These are phyloP conservation scores for Diplolepis rosae DNA, from an alignment of 2,888 invertebrate genomes.

Conservation along the genomic window DNA sequence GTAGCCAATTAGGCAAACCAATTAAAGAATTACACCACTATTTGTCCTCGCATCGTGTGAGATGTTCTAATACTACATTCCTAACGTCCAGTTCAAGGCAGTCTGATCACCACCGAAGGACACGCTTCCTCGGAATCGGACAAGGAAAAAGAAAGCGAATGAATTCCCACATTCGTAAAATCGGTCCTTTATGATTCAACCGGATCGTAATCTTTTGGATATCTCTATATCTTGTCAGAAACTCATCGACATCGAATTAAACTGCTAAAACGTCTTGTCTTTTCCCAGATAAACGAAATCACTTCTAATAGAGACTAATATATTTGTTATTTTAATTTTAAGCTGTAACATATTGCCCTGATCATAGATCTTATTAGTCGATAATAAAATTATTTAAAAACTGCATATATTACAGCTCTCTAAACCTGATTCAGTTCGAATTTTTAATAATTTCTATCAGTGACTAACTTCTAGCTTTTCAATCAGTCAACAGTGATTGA, in stretches of 20 bases:
- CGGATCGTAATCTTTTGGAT: slow-evolving; percentile 66
- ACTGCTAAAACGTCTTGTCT: slow-evolving; percentile 15
- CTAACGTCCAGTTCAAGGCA: slow-evolving; percentile 40
- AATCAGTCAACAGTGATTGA: too few species aligned
- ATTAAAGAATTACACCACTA: slow-evolving; percentile 67
- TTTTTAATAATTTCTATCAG: too few species aligned
- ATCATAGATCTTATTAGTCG: not conserved
- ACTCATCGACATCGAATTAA: slow-evolving; percentile 44
- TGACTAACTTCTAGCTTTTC: too few species aligned
- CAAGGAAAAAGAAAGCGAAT: slow-evolving; percentile 35
- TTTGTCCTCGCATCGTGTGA: slow-evolving; percentile 40
- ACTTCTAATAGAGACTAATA: slow-evolving; percentile 26
- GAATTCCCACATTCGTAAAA: slow-evolving; percentile 60
- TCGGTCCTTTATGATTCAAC: slow-evolving; percentile 61
- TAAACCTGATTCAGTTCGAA: too few species aligned
- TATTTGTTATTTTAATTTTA: not conserved
- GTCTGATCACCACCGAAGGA: slow-evolving; percentile 20
- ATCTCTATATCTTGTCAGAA: slow-evolving; percentile 65
- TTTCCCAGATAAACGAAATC: slow-evolving; percentile 20
- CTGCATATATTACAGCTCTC: too few species aligned
- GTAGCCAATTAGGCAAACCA: slow-evolving; percentile 70
- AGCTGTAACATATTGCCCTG: not conserved
- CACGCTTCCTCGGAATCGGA: slow-evolving; percentile 42
- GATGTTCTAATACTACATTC: slow-evolving; percentile 37
- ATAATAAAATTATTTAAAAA: not conserved